Base-by-base conservation (phyloP, 2,797 vertebrate species). In the Chromis chromis region DNA sequence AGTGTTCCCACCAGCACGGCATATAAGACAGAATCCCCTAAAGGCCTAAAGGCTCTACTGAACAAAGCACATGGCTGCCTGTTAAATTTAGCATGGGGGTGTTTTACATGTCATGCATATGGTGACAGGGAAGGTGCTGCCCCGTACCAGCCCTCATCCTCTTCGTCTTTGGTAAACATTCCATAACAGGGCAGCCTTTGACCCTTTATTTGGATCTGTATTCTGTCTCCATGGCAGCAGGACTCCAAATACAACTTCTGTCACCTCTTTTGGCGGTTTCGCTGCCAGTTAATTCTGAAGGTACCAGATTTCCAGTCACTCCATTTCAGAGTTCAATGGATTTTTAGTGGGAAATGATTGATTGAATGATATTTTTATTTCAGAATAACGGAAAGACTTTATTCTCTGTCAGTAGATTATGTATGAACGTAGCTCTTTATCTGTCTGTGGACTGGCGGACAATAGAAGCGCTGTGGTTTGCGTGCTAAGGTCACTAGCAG, bases 401-500 rank as follows among this genome's bases (percentile, higher is more conserved):
- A 71, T 66, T 81, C 36, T 39, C 59, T 88, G 87, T 86, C 88
- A 67, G 71, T 59, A 19, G 60, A 53, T 85, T 79, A 36, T 80
- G 64, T 75, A 78, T 79, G 65, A 71, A 65, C 70, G 78, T 74
- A 59, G 77, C 53, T 82, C 74, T 83, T 88, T 93, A 91, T 92
- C 91, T 85, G 77, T 85, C 72, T 84, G 72, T 66, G 58, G 72
- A 65, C 48, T 52, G 28, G 44, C 52, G 81, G 87, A 93, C 91
- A 93, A 92, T 92, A 70, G 90, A 72, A 72, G 50, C 27, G 81
- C 76, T 59, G 85, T 77, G 85, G 87, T 86, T 91, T 90, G 92
- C 91, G 92, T 94, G 90, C 88, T 92, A 90, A 93, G 89, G 85
- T 91, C 91, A 88, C 79, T 64, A 39, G 82, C 86, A 88, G 83